These are phyloP conservation scores for Cataglyphis altisquamis DNA, from an alignment of 2,888 invertebrate species.

Conservation along the genomic window DNA sequence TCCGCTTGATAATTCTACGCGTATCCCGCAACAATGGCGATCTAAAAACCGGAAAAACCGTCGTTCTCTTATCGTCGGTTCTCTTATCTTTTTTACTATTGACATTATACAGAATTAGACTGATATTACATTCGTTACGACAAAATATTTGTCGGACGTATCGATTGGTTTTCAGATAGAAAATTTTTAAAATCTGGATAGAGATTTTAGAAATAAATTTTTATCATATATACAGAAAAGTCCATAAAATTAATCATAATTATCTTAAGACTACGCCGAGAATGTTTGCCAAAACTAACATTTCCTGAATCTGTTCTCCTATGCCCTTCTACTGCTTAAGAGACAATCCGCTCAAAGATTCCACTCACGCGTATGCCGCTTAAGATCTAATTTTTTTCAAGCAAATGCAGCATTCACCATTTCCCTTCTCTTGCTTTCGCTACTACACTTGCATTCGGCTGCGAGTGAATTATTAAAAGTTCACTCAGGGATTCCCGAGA, in stretches of 20 bases:
- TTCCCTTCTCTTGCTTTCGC: background rate
- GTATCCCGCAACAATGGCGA: conserved; percentile 40
- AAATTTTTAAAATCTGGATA: too few relatives aligned
- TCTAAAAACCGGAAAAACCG: conserved; percentile 43
- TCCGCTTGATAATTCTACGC: conserved; percentile 44
- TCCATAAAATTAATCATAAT: background rate
- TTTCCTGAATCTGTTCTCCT: background rate
- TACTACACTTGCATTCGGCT: conserved; percentile 56
- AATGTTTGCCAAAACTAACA: background rate
- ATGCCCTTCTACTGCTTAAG: background rate
- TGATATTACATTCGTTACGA: too few relatives aligned
- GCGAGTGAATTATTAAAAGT: conserved; percentile 76
- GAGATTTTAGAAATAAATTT: background rate
- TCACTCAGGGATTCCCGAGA: conserved; percentile 70
- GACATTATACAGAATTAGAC: background rate
- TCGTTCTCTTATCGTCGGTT: background rate
- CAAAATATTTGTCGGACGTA: too few relatives aligned
- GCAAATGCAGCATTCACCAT: conserved; percentile 10
- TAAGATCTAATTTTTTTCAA: conserved; percentile 60
- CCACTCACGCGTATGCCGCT: conserved; percentile 60
- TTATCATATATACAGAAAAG: background rate
- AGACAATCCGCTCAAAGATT: conserved; percentile 65
- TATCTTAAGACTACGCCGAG: background rate
- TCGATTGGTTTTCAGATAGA: too few relatives aligned
- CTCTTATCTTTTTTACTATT: background rate